A percentile compares a stretch with the other conserved stretches of the same genome.
These are phyloP conservation scores for Lasioglossum pauxillum DNA, from an alignment of 2,888 invertebrate species.

Conservation along the genomic window DNA sequence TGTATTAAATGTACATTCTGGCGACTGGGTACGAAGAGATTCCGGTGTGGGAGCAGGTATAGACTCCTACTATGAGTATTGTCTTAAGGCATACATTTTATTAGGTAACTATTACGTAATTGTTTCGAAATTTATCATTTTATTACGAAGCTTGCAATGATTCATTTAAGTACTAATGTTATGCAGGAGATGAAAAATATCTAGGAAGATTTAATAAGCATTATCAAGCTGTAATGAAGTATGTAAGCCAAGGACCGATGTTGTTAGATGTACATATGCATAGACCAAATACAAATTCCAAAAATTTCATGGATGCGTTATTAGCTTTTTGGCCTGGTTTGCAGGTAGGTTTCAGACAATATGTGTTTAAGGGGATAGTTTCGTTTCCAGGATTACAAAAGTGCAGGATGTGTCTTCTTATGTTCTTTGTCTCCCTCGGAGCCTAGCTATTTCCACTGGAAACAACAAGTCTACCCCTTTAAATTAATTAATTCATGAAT, in stretches of 20 bases:
- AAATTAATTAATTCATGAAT: background rate
- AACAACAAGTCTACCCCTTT: too few species aligned
- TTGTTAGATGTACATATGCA: conserved; percentile 98
- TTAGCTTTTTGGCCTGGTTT: conserved; percentile 99
- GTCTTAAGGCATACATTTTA: conserved; percentile 98
- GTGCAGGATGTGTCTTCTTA: too few species aligned
- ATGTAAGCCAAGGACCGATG: conserved; percentile 97
- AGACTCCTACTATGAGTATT: conserved; percentile 99
- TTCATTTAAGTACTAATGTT: conserved; percentile 2
- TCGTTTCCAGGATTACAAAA: too few species aligned
- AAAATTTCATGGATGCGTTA: conserved; percentile 98
- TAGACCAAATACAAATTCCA: conserved; percentile 95
- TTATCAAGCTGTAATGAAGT: conserved; percentile 98
- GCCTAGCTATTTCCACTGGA: too few species aligned
- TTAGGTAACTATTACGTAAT: conserved; percentile 85
- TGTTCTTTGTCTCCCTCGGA: too few species aligned
- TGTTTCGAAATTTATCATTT: conserved; percentile 13
- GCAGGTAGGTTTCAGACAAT: conserved; percentile 87
- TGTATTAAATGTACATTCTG: conserved; percentile 98
- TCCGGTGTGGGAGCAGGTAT: conserved; percentile 99
- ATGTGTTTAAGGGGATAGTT: conserved; percentile 76
- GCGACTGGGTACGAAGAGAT: conserved; percentile 98
- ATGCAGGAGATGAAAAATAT: conserved; percentile 93
- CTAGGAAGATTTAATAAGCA: conserved; percentile 97
- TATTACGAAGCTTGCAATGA: background rate